Evolutionary conservation across 1,140 invertebrate species (phyloP).

Genomic region (Cheumatopsyche charites): DNA sequence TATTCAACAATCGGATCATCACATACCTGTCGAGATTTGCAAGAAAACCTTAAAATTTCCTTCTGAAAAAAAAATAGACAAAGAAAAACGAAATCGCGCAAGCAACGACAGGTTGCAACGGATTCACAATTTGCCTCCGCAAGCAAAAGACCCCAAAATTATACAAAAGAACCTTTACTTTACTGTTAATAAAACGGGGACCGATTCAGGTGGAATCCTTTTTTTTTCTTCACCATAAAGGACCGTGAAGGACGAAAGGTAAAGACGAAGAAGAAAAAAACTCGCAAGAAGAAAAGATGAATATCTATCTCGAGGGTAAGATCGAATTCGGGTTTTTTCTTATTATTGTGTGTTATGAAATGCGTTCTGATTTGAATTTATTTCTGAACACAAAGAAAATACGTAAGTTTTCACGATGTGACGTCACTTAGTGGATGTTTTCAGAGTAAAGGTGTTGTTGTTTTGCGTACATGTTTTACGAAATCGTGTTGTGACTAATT

Average conservation of each 20-base stretch:
- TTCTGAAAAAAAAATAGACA: too few species aligned
- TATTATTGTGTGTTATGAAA: too few species aligned
- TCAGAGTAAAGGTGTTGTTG: too few species aligned
- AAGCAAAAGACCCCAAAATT: conserved; percentile 1
- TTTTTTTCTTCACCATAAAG: conserved; percentile 33
- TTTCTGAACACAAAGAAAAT: too few species aligned
- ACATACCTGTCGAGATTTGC: not conserved
- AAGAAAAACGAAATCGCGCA: too few species aligned
- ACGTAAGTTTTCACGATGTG: too few species aligned
- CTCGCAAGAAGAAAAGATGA: conserved; percentile 12
- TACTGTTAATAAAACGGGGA: conserved; percentile 39
- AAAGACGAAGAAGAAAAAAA: conserved; percentile 6
- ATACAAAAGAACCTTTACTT: conserved; percentile 35
- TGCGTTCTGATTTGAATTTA: too few species aligned
- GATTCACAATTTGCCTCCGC: conserved; percentile 1
- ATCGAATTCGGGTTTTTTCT: conserved; percentile 24
- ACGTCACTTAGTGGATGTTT: too few species aligned
- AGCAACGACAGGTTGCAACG: conserved; percentile 32
- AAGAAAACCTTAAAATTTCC: too few species aligned
- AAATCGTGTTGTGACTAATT: too few species aligned
- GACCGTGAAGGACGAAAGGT: conserved; percentile 34
- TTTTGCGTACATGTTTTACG: too few species aligned
- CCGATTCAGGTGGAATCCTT: conserved; percentile 34
- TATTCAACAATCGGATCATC: too few species aligned
- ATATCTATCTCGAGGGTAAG: conserved; percentile 25